phyloP scores from a whole-genome alignment of 2,888 invertebrate species.

The Acleris emargana region DNA sequence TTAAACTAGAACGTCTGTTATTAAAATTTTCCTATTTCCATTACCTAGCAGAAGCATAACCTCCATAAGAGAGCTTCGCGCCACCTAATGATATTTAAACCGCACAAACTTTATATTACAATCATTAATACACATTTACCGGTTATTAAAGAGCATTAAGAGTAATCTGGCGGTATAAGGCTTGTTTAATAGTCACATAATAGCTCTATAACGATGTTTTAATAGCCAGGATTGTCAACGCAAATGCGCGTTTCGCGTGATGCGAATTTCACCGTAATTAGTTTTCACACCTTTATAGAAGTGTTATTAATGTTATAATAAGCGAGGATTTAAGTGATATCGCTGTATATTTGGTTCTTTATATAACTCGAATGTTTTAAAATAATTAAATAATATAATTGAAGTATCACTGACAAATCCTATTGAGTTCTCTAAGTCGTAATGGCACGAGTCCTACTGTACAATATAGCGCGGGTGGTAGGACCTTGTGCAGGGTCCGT shows the following conservation, averaged over 20 bases:
- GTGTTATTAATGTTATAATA: conserved; percentile 11
- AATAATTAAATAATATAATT: too few relatives aligned
- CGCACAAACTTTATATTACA: not conserved
- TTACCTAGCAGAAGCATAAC: not conserved
- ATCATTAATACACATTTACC: conserved; percentile 15
- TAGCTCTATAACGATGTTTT: conserved; percentile 34
- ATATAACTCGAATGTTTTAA: too few relatives aligned
- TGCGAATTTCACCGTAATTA: conserved; percentile 21
- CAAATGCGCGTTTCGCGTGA: conserved; percentile 34
- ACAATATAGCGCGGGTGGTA: too few relatives aligned
- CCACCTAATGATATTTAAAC: not conserved
- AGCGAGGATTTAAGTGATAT: too few relatives aligned
- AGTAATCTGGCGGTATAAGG: conserved; percentile 23
- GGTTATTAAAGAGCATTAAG: conserved; percentile 32
- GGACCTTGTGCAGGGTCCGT: too few relatives aligned
- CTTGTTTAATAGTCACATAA: conserved; percentile 30
- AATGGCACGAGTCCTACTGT: too few relatives aligned
- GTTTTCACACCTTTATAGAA: conserved; percentile 30
- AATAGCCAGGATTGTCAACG: conserved; percentile 33
- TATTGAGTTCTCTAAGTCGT: too few relatives aligned
- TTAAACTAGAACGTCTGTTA: too few relatives aligned
- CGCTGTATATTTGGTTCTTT: too few relatives aligned
- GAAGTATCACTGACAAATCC: too few relatives aligned
- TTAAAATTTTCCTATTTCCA: too few relatives aligned
- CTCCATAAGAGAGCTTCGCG: not conserved